Evolutionary conservation across 2,113 vertebrate species (phyloP).

Genomic region (Corythornis madagascariensis): DNA sequence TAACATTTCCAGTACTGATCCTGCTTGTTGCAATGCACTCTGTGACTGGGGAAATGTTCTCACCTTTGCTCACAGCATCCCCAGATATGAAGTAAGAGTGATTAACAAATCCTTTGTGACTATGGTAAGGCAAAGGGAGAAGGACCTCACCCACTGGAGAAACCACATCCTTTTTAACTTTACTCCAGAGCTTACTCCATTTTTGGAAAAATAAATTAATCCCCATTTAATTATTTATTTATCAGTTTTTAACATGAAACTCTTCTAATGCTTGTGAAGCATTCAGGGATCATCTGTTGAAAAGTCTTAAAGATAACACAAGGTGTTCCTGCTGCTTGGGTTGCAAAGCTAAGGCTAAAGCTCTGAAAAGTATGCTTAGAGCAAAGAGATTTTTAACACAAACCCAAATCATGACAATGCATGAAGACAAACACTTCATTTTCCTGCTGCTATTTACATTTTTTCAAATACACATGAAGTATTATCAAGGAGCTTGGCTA

Average conservation of each 20-base stretch:
- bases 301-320: not conserved
- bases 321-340: not conserved
- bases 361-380: slow-evolving; percentile 2
- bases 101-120: not conserved
- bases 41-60: not conserved
- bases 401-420: not conserved
- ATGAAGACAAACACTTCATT: not conserved
- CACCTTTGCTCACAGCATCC: not conserved
- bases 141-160: not conserved
- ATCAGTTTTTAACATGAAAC: not conserved
- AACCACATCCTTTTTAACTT: not conserved
- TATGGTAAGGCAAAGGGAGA: not conserved
- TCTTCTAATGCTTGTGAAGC: not conserved
- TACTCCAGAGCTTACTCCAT: not conserved
- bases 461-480: not conserved
- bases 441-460: not conserved
- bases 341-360: slow-evolving; percentile 9
- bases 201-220: not conserved
- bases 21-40: not conserved
- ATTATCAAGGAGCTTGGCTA: not conserved
- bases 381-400: slow-evolving; percentile 13
- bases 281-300: not conserved
- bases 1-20: not conserved
- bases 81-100: not conserved
- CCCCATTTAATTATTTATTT: not conserved